phyloP scores from a whole-genome alignment of 1,140 invertebrate species.

The Daktulosphaira vitifoliae region DNA sequence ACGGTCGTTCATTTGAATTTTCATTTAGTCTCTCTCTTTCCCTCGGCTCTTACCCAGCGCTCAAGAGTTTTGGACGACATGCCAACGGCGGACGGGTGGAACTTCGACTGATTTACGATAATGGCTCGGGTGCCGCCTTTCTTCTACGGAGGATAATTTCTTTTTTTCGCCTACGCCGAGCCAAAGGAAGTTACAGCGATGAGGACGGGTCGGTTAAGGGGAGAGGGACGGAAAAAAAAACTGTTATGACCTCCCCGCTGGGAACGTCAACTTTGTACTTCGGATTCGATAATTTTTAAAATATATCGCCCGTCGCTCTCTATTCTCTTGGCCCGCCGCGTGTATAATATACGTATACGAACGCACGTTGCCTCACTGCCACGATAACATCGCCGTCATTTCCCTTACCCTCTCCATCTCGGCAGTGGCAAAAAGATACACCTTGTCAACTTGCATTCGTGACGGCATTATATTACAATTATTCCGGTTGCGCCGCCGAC shows the following conservation, averaged over 20 bases:
- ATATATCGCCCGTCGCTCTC: conserved; percentile 21
- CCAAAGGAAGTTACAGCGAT: not conserved
- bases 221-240: conserved; percentile 4
- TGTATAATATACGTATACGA: conserved; percentile 4
- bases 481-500: not conserved
- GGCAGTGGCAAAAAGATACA: conserved; percentile 2
- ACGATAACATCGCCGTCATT: conserved; percentile 21
- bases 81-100: not conserved
- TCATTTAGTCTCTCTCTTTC: conserved; percentile 24
- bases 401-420: not conserved
- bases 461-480: conserved; percentile 33
- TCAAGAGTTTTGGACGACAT: too few relatives aligned
- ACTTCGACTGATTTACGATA: conserved; percentile 33
- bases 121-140: conserved; percentile 27
- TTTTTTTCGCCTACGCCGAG: not conserved
- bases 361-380: conserved; percentile 8
- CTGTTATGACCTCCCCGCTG: conserved; percentile 32
- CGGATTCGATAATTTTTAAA: conserved; percentile 34
- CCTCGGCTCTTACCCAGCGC: too few relatives aligned
- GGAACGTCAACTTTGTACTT: conserved; percentile 30
- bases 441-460: conserved; percentile 32
- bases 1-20: conserved; percentile 29
- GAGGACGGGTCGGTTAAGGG: not conserved
- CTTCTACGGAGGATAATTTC: conserved; percentile 27
- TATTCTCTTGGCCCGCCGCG: conserved; percentile 16